A percentile compares a stretch with the other conserved stretches of the same genome.
These are phyloP conservation scores for Bellardia pandia DNA, from an alignment of 2,888 invertebrate species.

Conservation along the genomic window DNA sequence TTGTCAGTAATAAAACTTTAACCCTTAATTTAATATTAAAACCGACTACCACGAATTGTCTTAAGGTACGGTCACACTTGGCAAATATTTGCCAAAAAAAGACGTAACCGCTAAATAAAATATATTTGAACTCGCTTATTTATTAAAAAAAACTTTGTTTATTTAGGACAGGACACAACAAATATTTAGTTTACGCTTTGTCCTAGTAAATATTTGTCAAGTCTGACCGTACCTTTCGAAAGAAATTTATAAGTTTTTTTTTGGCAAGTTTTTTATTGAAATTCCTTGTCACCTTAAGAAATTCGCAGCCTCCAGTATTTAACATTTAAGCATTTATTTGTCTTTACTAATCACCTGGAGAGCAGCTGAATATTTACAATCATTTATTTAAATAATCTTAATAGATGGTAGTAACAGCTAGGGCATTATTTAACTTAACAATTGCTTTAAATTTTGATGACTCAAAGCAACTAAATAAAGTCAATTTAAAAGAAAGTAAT, in stretches of 20 bases:
- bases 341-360: constrained; percentile 2
- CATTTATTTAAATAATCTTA: constrained; percentile 32
- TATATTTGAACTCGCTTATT: too few species aligned
- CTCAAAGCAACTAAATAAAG: constrained; percentile 43
- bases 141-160: too few species aligned
- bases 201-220: too few species aligned
- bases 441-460: constrained; percentile 52
- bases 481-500: constrained; percentile 60
- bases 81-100: too few species aligned
- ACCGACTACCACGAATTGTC: too few species aligned
- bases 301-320: not conserved
- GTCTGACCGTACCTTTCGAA: too few species aligned
- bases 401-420: constrained; percentile 1
- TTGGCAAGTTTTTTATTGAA: not conserved
- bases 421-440: constrained; percentile 46
- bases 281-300: not conserved
- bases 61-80: too few species aligned
- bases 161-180: too few species aligned
- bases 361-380: constrained; percentile 4
- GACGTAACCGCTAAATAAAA: too few species aligned
- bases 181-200: too few species aligned
- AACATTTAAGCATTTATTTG: not conserved
- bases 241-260: not conserved
- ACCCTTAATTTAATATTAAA: too few species aligned
- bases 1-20: too few species aligned